Conservation (phyloP, 2,113 vertebrate species). For the Erpornis zantholeuca region DNA sequence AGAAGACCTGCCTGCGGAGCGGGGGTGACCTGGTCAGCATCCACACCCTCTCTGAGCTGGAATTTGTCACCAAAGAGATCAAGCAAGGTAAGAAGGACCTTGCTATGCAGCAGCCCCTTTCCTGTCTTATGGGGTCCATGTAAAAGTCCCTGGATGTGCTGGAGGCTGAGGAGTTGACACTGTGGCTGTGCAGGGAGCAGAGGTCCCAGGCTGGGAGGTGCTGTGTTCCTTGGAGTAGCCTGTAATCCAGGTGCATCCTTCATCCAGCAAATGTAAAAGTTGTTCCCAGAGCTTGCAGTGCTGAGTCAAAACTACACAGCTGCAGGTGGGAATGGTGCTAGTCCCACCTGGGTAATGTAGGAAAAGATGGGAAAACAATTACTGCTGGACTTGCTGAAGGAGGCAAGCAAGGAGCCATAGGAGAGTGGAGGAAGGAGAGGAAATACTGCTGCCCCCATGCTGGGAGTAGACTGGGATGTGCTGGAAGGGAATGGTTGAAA, state of each 20-base stretch:
- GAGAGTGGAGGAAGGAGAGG: background rate
- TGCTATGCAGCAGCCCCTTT: background rate
- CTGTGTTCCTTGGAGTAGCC: background rate
- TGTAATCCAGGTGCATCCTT: fast-evolving
- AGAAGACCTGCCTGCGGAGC: constrained; percentile 85
- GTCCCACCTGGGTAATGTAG: background rate
- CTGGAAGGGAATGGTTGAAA: background rate
- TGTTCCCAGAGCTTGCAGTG: background rate
- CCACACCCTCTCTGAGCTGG: constrained; percentile 90
- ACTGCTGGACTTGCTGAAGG: background rate
- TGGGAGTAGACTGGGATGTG: background rate
- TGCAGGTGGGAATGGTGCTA: background rate
- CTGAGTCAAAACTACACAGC: background rate
- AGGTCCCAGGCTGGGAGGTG: background rate
- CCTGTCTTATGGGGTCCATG: fast-evolving
- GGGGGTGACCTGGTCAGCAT: constrained; percentile 92
- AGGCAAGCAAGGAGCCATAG: background rate
- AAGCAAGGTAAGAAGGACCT: constrained; percentile 77
- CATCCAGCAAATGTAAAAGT: background rate
- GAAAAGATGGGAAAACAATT: background rate
- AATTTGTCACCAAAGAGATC: constrained; percentile 88
- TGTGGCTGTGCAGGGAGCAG: background rate
- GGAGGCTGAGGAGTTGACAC: background rate
- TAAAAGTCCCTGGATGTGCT: background rate
- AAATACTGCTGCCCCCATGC: background rate